These are phyloP conservation scores for Aleiodes alternator DNA, from an alignment of 2,888 invertebrate species.

Conservation along the genomic window DNA sequence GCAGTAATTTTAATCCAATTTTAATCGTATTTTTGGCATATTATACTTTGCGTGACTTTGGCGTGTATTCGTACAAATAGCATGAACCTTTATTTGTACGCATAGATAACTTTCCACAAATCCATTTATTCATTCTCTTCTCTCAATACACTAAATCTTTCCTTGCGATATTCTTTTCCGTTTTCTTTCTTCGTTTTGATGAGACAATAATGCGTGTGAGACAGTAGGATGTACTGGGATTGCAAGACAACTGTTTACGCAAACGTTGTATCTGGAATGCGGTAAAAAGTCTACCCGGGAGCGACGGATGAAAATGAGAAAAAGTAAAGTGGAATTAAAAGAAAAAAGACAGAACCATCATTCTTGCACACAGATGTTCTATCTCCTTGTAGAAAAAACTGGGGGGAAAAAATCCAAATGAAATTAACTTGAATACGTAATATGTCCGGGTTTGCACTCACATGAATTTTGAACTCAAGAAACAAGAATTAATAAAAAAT, in stretches of 20 bases:
- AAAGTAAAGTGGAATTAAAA: slow-evolving; percentile 38
- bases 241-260: slow-evolving; percentile 67
- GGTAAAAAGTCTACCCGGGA: slow-evolving; percentile 63
- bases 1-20: too few relatives aligned
- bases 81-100: too few relatives aligned
- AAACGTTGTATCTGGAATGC: slow-evolving; percentile 69
- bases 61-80: too few relatives aligned
- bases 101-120: too few relatives aligned
- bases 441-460: slow-evolving; percentile 24
- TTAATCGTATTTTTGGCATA: too few relatives aligned
- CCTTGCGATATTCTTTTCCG: slow-evolving; percentile 4
- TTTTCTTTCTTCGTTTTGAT: not conserved
- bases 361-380: slow-evolving; percentile 24
- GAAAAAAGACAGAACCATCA: not conserved
- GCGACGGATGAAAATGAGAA: slow-evolving; percentile 60
- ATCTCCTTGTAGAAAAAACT: not conserved
- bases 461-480: not conserved
- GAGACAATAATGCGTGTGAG: slow-evolving; percentile 53
- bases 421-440: slow-evolving; percentile 27
- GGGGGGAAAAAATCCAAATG: not conserved
- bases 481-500: too few relatives aligned
- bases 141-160: slow-evolving; percentile 20
- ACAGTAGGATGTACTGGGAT: slow-evolving; percentile 59
- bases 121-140: not conserved
- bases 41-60: too few relatives aligned